These are phyloP conservation scores for Micromussa lordhowensis DNA, from an alignment of 92 coral and sea anemone species.

Conservation along the genomic window DNA sequence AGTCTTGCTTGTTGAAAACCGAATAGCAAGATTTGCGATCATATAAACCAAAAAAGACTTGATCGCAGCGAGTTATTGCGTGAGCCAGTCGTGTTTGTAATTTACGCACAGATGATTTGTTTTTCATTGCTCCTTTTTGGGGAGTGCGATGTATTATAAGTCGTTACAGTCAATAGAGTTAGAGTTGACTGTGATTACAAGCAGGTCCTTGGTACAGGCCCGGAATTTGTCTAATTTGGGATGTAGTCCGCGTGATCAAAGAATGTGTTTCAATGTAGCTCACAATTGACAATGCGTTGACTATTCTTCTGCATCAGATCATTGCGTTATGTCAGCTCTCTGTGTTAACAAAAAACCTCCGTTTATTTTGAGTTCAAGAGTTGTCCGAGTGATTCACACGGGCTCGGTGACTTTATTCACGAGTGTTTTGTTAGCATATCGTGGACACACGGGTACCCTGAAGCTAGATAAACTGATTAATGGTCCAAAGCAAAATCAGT, in stretches of 20 bases:
- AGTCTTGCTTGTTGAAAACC: background rate
- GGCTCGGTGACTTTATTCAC: conserved; percentile 5
- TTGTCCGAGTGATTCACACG: conserved; percentile 27
- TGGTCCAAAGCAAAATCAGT: background rate
- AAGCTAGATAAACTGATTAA: conserved; percentile 7
- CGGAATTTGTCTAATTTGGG: background rate
- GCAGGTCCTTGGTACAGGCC: background rate
- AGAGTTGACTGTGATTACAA: background rate
- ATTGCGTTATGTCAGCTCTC: background rate
- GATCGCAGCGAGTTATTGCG: background rate
- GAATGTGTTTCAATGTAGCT: background rate
- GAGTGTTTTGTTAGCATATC: conserved; percentile 9
- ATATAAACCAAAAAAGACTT: background rate
- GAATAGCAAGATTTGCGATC: background rate
- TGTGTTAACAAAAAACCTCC: background rate
- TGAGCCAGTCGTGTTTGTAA: background rate
- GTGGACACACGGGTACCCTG: conserved; percentile 32
- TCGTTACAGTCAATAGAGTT: background rate
- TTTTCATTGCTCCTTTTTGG: background rate
- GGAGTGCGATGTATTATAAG: background rate
- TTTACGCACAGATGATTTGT: background rate
- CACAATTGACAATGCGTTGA: background rate
- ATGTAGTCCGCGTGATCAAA: background rate
- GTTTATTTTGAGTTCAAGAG: conserved; percentile 8
- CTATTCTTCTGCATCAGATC: background rate